Percentiles rank a stretch among this genome's conserved stretches.
These are phyloP conservation scores for Acrobasis consociella DNA, from an alignment of 2,888 invertebrate genomes.

Conservation along the genomic window DNA sequence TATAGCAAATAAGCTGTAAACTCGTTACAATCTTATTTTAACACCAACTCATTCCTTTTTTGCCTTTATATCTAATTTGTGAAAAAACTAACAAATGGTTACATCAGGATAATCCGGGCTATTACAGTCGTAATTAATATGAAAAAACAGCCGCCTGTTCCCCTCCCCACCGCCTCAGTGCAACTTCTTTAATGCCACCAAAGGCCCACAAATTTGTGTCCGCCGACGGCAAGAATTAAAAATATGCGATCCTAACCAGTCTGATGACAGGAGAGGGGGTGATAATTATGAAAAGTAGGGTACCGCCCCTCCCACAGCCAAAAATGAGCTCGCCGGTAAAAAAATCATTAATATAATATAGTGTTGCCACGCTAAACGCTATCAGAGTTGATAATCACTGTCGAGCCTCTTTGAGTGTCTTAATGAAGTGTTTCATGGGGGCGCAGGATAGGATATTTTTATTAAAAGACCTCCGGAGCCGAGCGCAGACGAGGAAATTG, in stretches of 20 bases:
- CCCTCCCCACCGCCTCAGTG: constrained; percentile 44
- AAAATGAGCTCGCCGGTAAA: constrained; percentile 54
- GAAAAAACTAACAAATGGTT: constrained; percentile 35
- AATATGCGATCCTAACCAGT: constrained; percentile 57
- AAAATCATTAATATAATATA: constrained; percentile 67
- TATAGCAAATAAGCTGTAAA: no score
- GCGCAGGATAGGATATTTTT: constrained; percentile 67
- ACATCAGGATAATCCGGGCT: constrained; percentile 37
- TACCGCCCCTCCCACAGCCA: constrained; percentile 49
- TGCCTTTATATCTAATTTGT: constrained; percentile 35
- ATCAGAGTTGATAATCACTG: constrained; percentile 70
- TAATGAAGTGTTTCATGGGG: constrained; percentile 69
- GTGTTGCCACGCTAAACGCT: constrained; percentile 65
- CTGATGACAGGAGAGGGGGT: constrained; percentile 52
- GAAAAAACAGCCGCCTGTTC: constrained; percentile 61
- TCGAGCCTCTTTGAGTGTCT: constrained; percentile 66
- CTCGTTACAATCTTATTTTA: constrained; percentile 52
- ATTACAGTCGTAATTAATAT: constrained; percentile 64
- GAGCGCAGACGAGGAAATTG: constrained; percentile 56
- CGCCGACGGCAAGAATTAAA: constrained; percentile 54
- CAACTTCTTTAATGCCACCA: constrained; percentile 50
- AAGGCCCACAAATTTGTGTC: constrained; percentile 37
- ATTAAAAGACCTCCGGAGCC: constrained; percentile 53
- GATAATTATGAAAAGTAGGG: constrained; percentile 67
- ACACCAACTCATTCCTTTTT: constrained; percentile 38